A percentile compares a stretch with the other conserved stretches of the same genome.
Conservation (phyloP, 2,113 vertebrate genomes). For the Crotalus tigris region DNA sequence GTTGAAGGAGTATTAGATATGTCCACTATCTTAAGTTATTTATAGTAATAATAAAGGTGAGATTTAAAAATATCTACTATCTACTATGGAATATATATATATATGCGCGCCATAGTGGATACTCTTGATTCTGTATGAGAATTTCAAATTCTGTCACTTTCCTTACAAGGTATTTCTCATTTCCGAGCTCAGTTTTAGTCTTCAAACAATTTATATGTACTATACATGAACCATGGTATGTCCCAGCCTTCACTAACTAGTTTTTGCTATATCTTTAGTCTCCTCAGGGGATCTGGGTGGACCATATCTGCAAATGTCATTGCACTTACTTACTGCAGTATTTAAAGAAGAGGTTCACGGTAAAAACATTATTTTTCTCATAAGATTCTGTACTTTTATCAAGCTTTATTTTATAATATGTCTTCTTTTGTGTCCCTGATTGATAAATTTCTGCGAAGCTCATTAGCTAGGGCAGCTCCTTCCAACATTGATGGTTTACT, state of each 20-base stretch:
- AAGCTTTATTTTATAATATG: not conserved
- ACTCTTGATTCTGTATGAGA: not conserved
- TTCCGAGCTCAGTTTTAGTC: not conserved
- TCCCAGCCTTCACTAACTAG: not conserved
- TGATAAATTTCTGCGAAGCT: not conserved
- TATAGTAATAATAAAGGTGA: not conserved
- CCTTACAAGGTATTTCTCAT: not conserved
- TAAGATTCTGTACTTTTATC: not conserved
- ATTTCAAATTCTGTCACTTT: not conserved
- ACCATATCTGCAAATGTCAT: not conserved
- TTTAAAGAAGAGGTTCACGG: not conserved
- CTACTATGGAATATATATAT: no score
- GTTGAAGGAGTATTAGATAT: not conserved
- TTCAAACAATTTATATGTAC: not conserved
- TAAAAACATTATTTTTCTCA: not conserved
- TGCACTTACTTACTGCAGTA: not conserved
- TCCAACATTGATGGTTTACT: not conserved
- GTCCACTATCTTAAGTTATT: not conserved
- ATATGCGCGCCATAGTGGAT: not conserved
- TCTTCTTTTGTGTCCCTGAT: not conserved
- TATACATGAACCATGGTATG: not conserved
- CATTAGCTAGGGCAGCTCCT: not conserved
- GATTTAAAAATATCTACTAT: not conserved
- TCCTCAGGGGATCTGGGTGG: not conserved
- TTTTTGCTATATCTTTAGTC: not conserved